These are phyloP conservation scores for Channallabes apus DNA, from an alignment of 2,797 vertebrate genomes.

Conservation along the genomic window DNA sequence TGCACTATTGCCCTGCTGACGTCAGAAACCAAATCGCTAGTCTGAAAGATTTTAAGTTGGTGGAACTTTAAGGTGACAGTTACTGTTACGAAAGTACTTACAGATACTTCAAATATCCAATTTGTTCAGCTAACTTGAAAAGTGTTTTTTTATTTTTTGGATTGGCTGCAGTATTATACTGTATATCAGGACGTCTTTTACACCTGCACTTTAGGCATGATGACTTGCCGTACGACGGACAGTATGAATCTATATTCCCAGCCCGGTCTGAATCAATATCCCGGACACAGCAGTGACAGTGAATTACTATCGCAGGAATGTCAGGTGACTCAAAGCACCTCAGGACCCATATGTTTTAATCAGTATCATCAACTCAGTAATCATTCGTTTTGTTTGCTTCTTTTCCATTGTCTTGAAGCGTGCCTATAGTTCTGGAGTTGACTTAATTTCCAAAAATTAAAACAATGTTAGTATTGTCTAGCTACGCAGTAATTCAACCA, in stretches of 20 bases:
- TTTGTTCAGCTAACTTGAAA: no score
- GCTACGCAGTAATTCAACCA: conserved; percentile 56
- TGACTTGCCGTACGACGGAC: not conserved
- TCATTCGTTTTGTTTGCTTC: not conserved
- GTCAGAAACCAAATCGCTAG: no score
- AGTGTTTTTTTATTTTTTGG: not conserved
- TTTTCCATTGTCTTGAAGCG: not conserved
- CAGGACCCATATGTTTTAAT: not conserved
- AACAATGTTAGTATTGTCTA: not conserved
- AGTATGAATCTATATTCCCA: not conserved
- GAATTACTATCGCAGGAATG: not conserved
- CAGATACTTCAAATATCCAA: no score
- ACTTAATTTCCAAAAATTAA: not conserved
- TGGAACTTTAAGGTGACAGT: no score
- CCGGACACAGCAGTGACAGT: not conserved
- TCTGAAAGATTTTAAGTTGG: no score
- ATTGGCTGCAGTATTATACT: not conserved
- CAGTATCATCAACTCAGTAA: not conserved
- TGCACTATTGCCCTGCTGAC: no score
- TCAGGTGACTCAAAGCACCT: not conserved
- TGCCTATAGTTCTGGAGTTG: not conserved
- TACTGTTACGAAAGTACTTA: no score
- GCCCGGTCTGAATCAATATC: not conserved
- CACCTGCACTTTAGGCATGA: not conserved
- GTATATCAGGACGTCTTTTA: not conserved